Percentiles rank a stretch among this genome's conserved stretches.
Conservation (phyloP, 2,113 vertebrate genomes). For the Microtus oregoni region DNA sequence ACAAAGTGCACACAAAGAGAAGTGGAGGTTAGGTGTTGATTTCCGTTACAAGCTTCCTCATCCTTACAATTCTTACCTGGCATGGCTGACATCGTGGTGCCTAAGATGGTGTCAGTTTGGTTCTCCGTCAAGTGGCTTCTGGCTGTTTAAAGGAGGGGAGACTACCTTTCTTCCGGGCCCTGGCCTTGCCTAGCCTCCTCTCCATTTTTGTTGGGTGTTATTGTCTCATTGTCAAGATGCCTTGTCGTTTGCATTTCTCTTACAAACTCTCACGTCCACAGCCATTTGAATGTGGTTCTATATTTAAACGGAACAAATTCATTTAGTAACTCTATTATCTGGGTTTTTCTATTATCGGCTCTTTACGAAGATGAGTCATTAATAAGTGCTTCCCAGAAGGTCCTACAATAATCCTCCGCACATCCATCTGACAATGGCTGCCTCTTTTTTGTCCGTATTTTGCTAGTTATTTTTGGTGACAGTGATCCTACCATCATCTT, state of each 20-base stretch:
- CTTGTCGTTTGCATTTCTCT: neutral
- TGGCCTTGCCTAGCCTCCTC: neutral
- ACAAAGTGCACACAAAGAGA: neutral
- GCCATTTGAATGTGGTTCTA: neutral
- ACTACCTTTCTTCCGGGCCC: neutral
- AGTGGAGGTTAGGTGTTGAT: neutral
- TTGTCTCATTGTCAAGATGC: neutral
- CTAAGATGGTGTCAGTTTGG: neutral
- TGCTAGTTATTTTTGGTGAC: neutral
- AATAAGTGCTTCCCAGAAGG: neutral
- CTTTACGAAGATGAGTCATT: slow-evolving; percentile 7
- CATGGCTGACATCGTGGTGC: neutral
- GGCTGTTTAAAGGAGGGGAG: neutral
- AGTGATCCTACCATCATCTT: neutral
- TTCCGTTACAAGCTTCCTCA: neutral
- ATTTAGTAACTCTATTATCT: slow-evolving; percentile 11
- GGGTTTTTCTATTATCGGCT: neutral
- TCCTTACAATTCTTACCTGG: neutral
- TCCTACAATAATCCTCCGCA: neutral
- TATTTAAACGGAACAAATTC: slow-evolving; percentile 24
- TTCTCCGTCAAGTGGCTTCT: neutral
- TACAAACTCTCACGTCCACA: neutral
- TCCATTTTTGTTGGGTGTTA: neutral
- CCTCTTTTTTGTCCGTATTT: neutral
- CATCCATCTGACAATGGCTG: neutral